Base-by-base conservation (phyloP, 2,797 vertebrate species). In the Sebastes hubbsi region DNA sequence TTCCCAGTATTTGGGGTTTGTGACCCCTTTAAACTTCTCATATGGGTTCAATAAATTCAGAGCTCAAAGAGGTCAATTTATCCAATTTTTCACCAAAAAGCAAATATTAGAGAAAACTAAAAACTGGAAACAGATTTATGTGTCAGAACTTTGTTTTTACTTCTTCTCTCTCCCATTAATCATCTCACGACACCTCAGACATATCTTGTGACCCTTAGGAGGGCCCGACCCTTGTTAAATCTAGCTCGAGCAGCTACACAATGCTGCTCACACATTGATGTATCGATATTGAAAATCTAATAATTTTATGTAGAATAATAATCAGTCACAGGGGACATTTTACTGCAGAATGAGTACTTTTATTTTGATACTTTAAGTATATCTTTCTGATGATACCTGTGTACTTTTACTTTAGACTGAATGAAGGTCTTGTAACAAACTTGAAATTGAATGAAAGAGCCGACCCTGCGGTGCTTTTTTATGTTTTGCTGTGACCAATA, bases 401-500 rank as follows among this genome's bases (percentile, higher is more conserved):
- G 34, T n/a, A 12, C 9, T n/a, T 3, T 11, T 34, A 18, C n/a
- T n/a, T 25, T 6, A 7, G 11, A 30, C 42, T 46, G 20, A 27
- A 55, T 42, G 11, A 63, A 54, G 24, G 34, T 27, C 1, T 32
- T 52, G 2, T n/a, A 14, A n/a, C 10, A 0, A 30, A 16, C 34
- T 42, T 58, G 18, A 38, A 77, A 76, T 65, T 0, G 2, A n/a
- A 82, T 8, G 2, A 63, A 60, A 65, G 14, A 14, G 52, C 13
- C 5, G 64, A 52, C 14, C 11, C 24, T 5, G 38, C 5, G 1
- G 54, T 46, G 7, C 32, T 30, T 74, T 78, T 61, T 63, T 3
- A 24, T 67, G 52, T 75, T 81, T 58, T 65, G 20, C 55, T 79
- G 49, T 78, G 61, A 59, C 62, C 52, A 3, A 25, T 7, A 71